phyloP scores from a whole-genome alignment of 2,113 vertebrate species.

The Microcebus griseorufus region DNA sequence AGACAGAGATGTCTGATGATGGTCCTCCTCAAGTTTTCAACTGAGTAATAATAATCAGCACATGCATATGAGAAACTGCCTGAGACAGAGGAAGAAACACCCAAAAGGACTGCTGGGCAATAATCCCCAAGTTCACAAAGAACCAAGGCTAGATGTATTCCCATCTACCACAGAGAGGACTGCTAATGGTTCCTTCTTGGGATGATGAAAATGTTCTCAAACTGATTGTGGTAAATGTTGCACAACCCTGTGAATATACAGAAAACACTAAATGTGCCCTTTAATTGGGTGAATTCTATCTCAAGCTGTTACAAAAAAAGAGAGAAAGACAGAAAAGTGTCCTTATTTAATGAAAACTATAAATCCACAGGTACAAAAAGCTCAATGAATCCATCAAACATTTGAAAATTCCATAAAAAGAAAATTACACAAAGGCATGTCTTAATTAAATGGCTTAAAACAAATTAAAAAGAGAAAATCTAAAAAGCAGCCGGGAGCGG shows the following conservation, averaged over 20 bases:
- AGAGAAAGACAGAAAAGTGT: neutral
- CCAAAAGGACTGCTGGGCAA: neutral
- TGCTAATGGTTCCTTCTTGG: neutral
- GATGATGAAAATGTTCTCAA: neutral
- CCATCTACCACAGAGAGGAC: neutral
- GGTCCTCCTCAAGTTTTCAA: neutral
- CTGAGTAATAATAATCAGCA: neutral
- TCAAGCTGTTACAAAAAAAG: neutral
- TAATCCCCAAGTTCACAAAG: neutral
- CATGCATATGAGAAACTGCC: neutral
- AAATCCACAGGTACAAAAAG: neutral
- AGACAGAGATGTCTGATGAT: neutral
- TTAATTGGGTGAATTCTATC: neutral
- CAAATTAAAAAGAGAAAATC: neutral
- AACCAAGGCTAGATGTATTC: neutral
- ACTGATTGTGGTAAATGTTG: neutral
- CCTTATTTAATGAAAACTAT: slow-evolving; percentile 16
- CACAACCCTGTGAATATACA: neutral
- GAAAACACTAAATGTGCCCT: neutral
- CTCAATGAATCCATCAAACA: neutral
- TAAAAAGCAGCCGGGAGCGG: neutral
- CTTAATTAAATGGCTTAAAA: neutral
- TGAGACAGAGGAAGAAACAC: neutral
- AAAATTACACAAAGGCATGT: neutral
- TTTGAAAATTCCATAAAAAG: neutral